phyloP scores from a whole-genome alignment of 2,797 vertebrate species.

The Salmo trutta region DNA sequence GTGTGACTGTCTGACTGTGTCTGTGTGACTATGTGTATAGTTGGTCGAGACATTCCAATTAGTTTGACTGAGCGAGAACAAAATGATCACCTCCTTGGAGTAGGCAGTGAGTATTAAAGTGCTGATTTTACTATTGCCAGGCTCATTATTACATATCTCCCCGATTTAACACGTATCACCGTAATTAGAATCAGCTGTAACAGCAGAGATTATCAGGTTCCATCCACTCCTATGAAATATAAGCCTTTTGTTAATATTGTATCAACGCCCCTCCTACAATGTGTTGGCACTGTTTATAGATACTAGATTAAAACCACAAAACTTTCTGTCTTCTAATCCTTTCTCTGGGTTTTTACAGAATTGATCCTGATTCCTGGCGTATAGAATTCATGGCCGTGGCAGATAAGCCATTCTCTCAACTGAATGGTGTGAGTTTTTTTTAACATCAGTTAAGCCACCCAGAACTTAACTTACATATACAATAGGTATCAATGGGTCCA shows the following conservation, averaged over 20 bases:
- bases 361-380: too few species aligned
- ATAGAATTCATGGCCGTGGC: too few species aligned
- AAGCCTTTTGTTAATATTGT: constrained; percentile 39
- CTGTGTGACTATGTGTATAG: not conserved
- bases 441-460: not conserved
- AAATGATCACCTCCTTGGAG: not conserved
- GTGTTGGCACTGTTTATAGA: constrained; percentile 29
- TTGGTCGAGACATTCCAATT: not conserved
- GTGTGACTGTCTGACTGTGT: not conserved
- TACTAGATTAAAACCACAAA: not conserved
- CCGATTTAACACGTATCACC: constrained; percentile 65
- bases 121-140: constrained; percentile 39
- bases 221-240: constrained; percentile 35
- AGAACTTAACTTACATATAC: constrained; percentile 19
- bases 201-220: constrained; percentile 57
- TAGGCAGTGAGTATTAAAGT: not conserved
- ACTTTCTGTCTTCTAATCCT: too few species aligned
- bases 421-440: not conserved
- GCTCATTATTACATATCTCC: constrained; percentile 63
- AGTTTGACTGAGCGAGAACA: not conserved
- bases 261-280: constrained; percentile 37
- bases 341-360: too few species aligned
- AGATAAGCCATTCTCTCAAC: not conserved
- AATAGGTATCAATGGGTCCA: not conserved
- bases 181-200: constrained; percentile 64